Conservation (phyloP, 2,888 invertebrate genomes). For the Trichopoda pennipes region DNA sequence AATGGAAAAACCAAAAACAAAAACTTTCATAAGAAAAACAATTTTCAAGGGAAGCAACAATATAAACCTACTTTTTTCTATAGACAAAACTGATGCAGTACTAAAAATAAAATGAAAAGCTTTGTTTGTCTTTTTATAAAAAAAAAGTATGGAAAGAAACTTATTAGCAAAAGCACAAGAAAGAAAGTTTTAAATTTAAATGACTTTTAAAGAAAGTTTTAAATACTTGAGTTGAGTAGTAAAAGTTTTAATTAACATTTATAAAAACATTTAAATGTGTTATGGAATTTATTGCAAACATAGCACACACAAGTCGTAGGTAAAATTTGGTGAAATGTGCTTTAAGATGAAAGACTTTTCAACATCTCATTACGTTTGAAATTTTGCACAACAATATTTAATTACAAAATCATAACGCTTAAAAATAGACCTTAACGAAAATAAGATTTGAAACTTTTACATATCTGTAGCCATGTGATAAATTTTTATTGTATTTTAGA, state of each 20-base stretch:
- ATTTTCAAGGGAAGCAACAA: conserved; percentile 43
- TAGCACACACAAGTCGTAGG: no score
- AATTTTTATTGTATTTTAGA: no score
- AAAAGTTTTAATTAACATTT: conserved; percentile 59
- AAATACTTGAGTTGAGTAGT: conserved; percentile 50
- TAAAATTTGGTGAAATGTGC: no score
- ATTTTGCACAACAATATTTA: no score
- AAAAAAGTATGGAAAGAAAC: conserved; percentile 32
- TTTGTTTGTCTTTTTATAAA: conserved; percentile 39
- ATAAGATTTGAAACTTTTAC: no score
- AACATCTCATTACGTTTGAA: no score
- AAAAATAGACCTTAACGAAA: no score
- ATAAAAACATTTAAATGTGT: conserved; percentile 30
- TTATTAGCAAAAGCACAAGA: background rate
- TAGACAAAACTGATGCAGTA: conserved; percentile 50
- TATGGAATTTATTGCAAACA: conserved; percentile 20
- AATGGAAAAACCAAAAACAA: conserved; percentile 27
- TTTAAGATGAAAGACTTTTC: no score
- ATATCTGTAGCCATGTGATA: no score
- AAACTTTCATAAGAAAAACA: conserved; percentile 33
- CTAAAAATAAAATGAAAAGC: conserved; percentile 12
- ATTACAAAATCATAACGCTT: no score
- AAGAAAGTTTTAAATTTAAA: conserved; percentile 53
- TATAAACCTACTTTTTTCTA: conserved; percentile 18
- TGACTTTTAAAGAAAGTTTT: conserved; percentile 63